A percentile compares a stretch with the other conserved stretches of the same genome.
phyloP scores from a whole-genome alignment of 2,113 vertebrate genomes.

The Rana temporaria region DNA sequence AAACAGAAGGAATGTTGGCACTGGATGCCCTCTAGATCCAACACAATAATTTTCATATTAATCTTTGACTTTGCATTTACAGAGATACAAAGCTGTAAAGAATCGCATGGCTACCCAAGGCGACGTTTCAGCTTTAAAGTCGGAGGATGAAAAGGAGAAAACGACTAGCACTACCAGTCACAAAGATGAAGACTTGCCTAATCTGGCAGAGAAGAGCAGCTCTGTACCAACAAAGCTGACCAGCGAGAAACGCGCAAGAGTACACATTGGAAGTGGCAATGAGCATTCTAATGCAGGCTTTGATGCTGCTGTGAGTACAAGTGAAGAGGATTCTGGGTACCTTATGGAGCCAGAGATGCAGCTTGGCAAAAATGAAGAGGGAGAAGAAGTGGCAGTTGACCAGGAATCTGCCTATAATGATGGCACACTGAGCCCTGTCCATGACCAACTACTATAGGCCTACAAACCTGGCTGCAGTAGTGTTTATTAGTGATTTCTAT shows the following conservation, averaged over 20 bases:
- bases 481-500: not conserved
- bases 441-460: conserved; percentile 69
- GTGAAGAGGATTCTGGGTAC: conserved; percentile 12
- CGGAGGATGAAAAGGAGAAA: not conserved
- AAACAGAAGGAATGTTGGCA: no score
- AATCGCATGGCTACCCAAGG: not conserved
- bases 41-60: not conserved
- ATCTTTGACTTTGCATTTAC: conserved; percentile 23
- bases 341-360: conserved; percentile 4
- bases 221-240: not conserved
- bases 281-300: not conserved
- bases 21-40: not conserved
- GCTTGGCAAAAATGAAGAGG: not conserved
- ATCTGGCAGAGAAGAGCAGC: not conserved
- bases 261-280: not conserved
- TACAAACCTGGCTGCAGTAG: not conserved
- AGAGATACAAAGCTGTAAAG: conserved; percentile 76
- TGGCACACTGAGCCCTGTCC: conserved; percentile 62
- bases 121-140: not conserved
- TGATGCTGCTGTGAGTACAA: not conserved
- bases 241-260: not conserved
- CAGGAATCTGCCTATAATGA: conserved; percentile 54
- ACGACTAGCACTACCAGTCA: not conserved
- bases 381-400: conserved; percentile 36
- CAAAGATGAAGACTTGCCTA: not conserved